Conservation (phyloP, 2,888 invertebrate genomes). For the Thysanoteuthis rhombus region DNA sequence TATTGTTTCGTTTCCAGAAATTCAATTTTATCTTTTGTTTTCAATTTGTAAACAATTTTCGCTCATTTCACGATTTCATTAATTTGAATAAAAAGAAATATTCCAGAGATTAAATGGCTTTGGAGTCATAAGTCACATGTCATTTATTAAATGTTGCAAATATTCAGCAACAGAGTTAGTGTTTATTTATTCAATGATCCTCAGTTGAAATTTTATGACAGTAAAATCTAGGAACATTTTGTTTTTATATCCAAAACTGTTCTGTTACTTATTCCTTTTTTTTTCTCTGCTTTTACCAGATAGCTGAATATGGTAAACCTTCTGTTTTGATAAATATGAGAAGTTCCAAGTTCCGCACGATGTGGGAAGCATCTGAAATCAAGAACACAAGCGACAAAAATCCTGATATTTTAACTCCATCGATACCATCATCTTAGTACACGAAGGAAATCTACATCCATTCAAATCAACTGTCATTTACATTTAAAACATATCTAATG, state of each 20-base stretch:
- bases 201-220: not conserved
- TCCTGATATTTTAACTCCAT: not conserved
- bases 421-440: not conserved
- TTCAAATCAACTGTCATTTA: not conserved
- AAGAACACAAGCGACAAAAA: not conserved
- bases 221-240: not conserved
- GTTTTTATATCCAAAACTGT: no score
- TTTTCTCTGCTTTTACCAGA: slow-evolving; percentile 43
- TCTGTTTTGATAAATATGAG: slow-evolving; percentile 67
- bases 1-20: no score
- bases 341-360: slow-evolving; percentile 69
- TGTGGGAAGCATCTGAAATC: slow-evolving; percentile 64
- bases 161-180: no score
- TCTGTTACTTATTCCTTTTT: no score
- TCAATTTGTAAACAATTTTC: no score
- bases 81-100: no score
- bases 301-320: slow-evolving; percentile 70
- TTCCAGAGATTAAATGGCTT: no score
- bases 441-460: not conserved
- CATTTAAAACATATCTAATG: not conserved
- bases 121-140: not conserved
- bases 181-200: not conserved
- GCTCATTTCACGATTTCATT: no score
- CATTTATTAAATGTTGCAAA: not conserved
- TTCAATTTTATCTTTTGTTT: no score